Percentiles rank a stretch among this genome's conserved stretches.
phyloP scores from a whole-genome alignment of 2,113 vertebrate genomes.

The Lagopus muta region DNA sequence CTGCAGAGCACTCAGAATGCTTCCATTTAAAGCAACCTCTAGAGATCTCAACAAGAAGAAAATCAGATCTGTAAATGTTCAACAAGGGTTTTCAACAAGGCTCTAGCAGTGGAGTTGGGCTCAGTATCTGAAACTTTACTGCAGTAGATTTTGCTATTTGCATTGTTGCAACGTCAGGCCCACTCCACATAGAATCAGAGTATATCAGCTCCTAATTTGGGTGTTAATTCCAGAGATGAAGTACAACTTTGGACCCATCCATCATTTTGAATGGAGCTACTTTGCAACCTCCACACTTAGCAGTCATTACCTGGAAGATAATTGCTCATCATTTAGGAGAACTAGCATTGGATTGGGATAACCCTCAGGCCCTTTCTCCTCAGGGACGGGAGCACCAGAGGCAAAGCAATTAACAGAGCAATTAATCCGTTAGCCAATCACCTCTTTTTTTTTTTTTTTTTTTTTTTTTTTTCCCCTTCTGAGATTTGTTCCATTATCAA shows the following conservation, averaged over 20 bases:
- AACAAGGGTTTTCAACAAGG: not conserved
- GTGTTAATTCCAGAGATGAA: not conserved
- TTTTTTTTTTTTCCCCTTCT: not conserved
- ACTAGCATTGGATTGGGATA: not conserved
- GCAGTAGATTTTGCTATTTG: accelerated
- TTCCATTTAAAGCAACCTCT: not conserved
- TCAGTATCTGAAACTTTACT: not conserved
- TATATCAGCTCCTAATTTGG: not conserved
- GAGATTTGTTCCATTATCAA: not conserved
- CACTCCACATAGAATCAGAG: not conserved
- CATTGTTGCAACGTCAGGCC: not conserved
- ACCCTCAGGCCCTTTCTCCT: conserved; percentile 37
- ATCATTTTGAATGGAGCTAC: conserved; percentile 20
- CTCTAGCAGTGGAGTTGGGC: not conserved
- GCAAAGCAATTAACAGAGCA: conserved; percentile 64
- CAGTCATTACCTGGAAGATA: conserved; percentile 14
- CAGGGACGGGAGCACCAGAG: conserved; percentile 29
- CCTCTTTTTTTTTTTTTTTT: not conserved
- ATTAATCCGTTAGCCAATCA: conserved; percentile 25
- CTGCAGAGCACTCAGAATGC: not conserved
- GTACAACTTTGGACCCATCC: not conserved
- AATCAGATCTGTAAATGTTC: not conserved
- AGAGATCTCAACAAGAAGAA: not conserved
- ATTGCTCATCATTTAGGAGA: conserved; percentile 12
- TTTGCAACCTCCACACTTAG: conserved; percentile 27